Base-by-base conservation (phyloP, 1,140 invertebrate genomes). In the Drosophila pruinosa region DNA sequence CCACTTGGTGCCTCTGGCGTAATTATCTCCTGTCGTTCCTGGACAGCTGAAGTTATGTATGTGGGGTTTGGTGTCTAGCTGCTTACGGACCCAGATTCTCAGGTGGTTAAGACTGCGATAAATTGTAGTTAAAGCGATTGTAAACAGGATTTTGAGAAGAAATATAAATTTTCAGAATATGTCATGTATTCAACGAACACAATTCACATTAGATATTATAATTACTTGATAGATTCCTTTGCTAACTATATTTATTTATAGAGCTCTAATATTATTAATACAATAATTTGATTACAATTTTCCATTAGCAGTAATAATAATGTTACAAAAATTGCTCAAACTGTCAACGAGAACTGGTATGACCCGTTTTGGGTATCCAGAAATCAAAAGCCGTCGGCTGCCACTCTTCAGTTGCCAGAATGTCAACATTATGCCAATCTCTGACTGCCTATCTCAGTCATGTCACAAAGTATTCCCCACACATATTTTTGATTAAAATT, bases 401-500 rank as follows among this genome's bases (percentile, higher is more conserved):
- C 14, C 68, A 65, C 45, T 71, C 68, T 48, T 52, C 68, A 28
- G 12, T 58, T 71, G 69, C 47, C 69, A 43, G 19, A 8, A 72
- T 67, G 69, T 72, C 69, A 59, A 31, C 69, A 67, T 67, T 67
- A 72, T 54, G 54, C 54, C 62, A 72, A 67, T 58, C 62, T 59
- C 45, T 58, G 69, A 58, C 53, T 52, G 63, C 63, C 62, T 68
- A 72, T 67, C 63, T 67, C 64, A 72, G 45, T 59, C 70, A 56
- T 61, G 63, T 72, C 54, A 68, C 63, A 59, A 47, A 57, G 59
- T 57, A 64, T 71, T 14, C 65, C 3, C 39, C 38, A 5, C 47
- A 63, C 24, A 39, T 14, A 34, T 12, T 72, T 72, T 72, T 72
- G 70, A 72, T 72, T 72, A 72, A 72, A 72, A 72, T 69, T 72